A percentile compares a stretch with the other conserved stretches of the same genome.
phyloP scores from a whole-genome alignment of 1,140 invertebrate genomes.

The Hetaerina americana region DNA sequence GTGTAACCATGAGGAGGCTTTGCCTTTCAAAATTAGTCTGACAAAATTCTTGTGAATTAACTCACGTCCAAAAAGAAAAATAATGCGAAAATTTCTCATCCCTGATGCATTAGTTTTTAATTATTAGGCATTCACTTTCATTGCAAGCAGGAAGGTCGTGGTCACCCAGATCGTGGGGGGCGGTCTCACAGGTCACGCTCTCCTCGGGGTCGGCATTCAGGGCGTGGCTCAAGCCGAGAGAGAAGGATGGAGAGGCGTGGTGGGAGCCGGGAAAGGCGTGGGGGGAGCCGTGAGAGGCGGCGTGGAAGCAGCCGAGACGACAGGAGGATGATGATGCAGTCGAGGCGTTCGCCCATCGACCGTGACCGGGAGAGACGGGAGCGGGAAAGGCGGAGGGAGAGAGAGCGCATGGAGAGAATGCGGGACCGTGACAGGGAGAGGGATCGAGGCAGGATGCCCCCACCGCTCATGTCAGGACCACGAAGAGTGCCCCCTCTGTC shows the following conservation, averaged over 20 bases:
- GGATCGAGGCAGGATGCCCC: slow-evolving; percentile 13
- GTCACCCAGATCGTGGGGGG: not conserved
- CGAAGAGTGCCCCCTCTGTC: not conserved
- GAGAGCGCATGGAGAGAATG: slow-evolving; percentile 35
- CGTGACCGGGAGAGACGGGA: slow-evolving; percentile 17
- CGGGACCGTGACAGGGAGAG: slow-evolving; percentile 30
- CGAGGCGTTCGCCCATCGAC: slow-evolving; percentile 13
- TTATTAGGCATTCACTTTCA: no score
- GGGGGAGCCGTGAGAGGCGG: slow-evolving; percentile 16
- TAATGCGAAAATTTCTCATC: no score
- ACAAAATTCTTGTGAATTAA: no score
- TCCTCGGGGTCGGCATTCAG: not conserved
- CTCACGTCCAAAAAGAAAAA: no score
- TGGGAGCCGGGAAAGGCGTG: slow-evolving; percentile 27
- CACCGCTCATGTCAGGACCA: not conserved
- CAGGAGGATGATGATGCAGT: slow-evolving; percentile 9
- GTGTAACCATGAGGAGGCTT: no score
- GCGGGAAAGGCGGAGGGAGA: slow-evolving; percentile 13
- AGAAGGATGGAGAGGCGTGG: slow-evolving; percentile 25
- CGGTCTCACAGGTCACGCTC: not conserved
- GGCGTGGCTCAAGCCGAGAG: not conserved
- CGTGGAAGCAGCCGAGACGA: slow-evolving; percentile 17
- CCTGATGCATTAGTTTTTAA: no score
- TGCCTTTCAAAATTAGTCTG: no score
- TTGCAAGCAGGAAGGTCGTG: not conserved